These are phyloP conservation scores for Lasioglossum pauxillum DNA, from an alignment of 2,888 invertebrate species.

Conservation along the genomic window DNA sequence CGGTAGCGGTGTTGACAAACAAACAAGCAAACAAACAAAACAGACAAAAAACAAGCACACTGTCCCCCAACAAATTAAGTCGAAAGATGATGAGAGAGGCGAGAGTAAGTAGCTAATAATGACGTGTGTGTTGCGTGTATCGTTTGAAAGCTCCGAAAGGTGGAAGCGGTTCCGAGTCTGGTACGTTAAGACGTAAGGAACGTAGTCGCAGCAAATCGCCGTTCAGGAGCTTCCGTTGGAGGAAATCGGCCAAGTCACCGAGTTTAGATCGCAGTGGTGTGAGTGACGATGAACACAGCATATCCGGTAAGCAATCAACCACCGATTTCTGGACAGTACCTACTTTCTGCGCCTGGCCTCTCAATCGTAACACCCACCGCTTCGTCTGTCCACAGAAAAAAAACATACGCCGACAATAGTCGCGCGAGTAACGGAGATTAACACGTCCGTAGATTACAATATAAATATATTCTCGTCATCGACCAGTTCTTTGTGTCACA, in stretches of 20 bases:
- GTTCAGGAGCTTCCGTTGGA: slow-evolving; percentile 96
- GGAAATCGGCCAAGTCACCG: slow-evolving; percentile 89
- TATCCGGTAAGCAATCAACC: slow-evolving; percentile 78
- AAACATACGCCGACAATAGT: neutral
- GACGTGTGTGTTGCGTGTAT: slow-evolving; percentile 74
- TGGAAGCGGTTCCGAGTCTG: slow-evolving; percentile 82
- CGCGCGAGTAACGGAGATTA: neutral
- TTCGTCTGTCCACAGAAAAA: slow-evolving; percentile 4
- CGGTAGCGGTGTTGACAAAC: slow-evolving; percentile 4
- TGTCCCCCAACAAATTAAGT: neutral
- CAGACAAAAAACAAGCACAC: neutral
- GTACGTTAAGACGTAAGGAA: slow-evolving; percentile 87
- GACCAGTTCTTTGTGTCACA: slow-evolving; percentile 2
- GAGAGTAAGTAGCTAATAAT: slow-evolving; percentile 76
- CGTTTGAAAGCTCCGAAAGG: slow-evolving; percentile 80
- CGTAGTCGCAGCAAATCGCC: slow-evolving; percentile 97
- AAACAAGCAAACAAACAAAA: neutral
- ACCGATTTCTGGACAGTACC: slow-evolving; percentile 19
- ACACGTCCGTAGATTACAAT: neutral
- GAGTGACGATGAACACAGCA: slow-evolving; percentile 93
- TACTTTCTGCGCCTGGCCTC: neutral
- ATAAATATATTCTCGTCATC: neutral
- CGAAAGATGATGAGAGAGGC: slow-evolving; percentile 24
- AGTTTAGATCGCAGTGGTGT: slow-evolving; percentile 89
- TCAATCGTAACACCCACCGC: slow-evolving; percentile 6